Evolutionary conservation across 2,888 invertebrate genomes (phyloP).

Genomic region (Ernsta delagoae): DNA sequence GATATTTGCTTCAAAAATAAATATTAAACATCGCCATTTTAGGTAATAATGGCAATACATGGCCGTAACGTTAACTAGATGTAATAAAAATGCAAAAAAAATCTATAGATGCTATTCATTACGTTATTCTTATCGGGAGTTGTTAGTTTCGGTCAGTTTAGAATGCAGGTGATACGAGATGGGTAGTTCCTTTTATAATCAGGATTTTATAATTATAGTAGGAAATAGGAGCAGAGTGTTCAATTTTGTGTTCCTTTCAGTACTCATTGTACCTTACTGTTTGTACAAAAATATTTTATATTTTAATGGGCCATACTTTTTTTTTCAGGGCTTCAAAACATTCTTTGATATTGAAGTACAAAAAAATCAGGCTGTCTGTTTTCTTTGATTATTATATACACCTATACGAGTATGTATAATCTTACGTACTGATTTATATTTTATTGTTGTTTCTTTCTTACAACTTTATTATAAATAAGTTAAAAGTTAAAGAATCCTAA

Average conservation of each 20-base stretch:
- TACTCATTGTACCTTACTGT: slow-evolving; percentile 1
- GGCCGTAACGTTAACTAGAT: slow-evolving; percentile 29
- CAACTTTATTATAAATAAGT: too few relatives aligned
- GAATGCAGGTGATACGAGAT: background rate
- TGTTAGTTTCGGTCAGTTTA: background rate
- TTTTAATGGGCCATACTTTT: too few relatives aligned
- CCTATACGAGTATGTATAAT: too few relatives aligned
- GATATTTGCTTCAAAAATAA: slow-evolving; percentile 28
- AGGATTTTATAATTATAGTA: background rate
- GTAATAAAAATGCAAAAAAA: slow-evolving; percentile 14
- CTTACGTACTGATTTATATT: too few relatives aligned
- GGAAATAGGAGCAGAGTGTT: background rate
- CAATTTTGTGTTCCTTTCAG: background rate
- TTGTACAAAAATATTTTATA: too few relatives aligned
- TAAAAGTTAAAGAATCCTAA: too few relatives aligned
- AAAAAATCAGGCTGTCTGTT: too few relatives aligned
- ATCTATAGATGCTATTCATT: slow-evolving; percentile 26
- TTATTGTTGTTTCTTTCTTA: too few relatives aligned
- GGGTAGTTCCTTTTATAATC: background rate
- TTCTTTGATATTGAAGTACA: too few relatives aligned
- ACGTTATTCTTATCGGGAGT: slow-evolving; percentile 12
- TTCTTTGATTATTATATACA: too few relatives aligned
- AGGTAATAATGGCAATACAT: slow-evolving; percentile 18
- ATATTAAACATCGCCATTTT: slow-evolving; percentile 22
- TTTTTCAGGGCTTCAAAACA: too few relatives aligned